Conservation (phyloP, 2,113 vertebrate species). For the Nettapus auritus region DNA sequence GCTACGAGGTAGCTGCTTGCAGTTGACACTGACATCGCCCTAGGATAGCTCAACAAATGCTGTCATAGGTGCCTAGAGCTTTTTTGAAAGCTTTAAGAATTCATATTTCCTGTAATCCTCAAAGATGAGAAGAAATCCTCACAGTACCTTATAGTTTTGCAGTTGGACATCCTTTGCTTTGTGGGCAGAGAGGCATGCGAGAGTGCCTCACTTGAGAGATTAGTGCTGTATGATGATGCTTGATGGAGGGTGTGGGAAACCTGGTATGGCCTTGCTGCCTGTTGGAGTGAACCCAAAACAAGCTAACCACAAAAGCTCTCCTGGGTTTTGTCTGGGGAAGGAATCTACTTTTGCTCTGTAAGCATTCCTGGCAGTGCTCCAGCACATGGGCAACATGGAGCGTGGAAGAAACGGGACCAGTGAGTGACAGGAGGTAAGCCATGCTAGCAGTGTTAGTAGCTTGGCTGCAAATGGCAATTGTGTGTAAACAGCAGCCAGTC, state of each 20-base stretch:
- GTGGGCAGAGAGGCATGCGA: not conserved
- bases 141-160: not conserved
- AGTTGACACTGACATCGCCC: not conserved
- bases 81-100: not conserved
- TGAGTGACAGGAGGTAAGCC: not conserved
- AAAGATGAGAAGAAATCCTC: not conserved
- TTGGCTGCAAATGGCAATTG: not conserved
- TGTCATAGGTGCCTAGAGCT: not conserved
- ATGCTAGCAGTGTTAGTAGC: not conserved
- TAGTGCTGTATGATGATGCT: not conserved
- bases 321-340: constrained; percentile 10
- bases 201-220: not conserved
- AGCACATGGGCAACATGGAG: not conserved
- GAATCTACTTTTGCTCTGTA: not conserved
- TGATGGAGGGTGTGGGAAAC: not conserved
- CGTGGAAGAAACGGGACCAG: not conserved
- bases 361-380: not conserved
- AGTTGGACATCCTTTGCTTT: not conserved
- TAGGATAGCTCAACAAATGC: not conserved
- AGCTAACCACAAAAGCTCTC: constrained; percentile 37
- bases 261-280: not conserved
- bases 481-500: not conserved
- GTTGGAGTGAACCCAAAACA: constrained; percentile 11
- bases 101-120: not conserved
- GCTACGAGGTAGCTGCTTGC: not conserved